phyloP scores from a whole-genome alignment of 2,888 invertebrate genomes.

The Phengaris alcon region DNA sequence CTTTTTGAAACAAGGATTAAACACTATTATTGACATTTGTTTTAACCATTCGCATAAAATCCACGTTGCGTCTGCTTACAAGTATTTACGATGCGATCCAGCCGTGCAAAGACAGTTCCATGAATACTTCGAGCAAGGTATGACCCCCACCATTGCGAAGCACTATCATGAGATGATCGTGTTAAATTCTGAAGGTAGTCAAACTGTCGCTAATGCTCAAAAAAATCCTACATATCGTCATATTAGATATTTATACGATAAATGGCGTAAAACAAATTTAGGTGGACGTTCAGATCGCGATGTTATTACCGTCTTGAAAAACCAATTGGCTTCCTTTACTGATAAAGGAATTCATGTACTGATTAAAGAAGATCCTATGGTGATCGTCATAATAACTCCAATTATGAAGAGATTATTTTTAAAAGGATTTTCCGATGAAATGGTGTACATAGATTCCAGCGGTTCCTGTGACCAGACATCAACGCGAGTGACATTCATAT shows the following conservation, averaged over 20 bases:
- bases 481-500: constrained; percentile 29
- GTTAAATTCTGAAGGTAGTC: constrained; percentile 26
- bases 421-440: constrained; percentile 30
- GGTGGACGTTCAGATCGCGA: constrained; percentile 29
- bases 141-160: constrained; percentile 9
- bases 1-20: constrained; percentile 27
- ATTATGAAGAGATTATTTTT: constrained; percentile 35
- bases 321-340: constrained; percentile 5
- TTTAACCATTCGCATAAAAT: constrained; percentile 27
- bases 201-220: constrained; percentile 27
- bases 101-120: constrained; percentile 29
- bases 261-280: constrained; percentile 31
- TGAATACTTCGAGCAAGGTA: constrained; percentile 30
- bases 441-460: constrained; percentile 34
- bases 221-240: constrained; percentile 26
- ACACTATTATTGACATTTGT: constrained; percentile 28
- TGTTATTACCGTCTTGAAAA: background rate
- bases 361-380: constrained; percentile 31
- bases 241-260: constrained; percentile 30
- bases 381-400: constrained; percentile 34
- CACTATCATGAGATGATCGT: constrained; percentile 29
- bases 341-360: constrained; percentile 25
- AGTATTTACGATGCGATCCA: constrained; percentile 29
- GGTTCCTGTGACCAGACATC: constrained; percentile 32
- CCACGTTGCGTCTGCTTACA: constrained; percentile 29